Base-by-base conservation (phyloP, 2,113 vertebrate genomes). In the Malaclemys terrapin region DNA sequence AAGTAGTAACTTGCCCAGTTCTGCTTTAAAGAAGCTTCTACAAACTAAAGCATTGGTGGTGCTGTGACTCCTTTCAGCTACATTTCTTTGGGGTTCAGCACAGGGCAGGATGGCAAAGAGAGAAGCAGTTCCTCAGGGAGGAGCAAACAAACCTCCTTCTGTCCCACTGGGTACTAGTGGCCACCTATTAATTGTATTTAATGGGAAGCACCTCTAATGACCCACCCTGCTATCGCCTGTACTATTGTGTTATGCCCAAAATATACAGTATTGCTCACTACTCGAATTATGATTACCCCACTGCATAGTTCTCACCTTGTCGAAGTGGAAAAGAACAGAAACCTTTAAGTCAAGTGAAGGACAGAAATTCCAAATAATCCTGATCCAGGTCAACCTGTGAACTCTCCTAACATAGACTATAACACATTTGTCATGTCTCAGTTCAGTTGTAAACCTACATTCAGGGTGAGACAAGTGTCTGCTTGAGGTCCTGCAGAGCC, bases 1-100 rank as follows among this genome's bases (percentile, higher is more conserved):
- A 88, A 83, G 19, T 56, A 96, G 62, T 82, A 92, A 91, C 76
- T 89, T 75, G 5, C 3, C 52, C 82, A 92, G 59, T 76, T 56
- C 80, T 91, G 81, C 35, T 80, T 53, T n/a, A 38, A 95, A 92
- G 49, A 96, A 4, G 4, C 20, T 86, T 87, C 62, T 35, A 76
- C 27, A 91, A 94, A 25, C 88, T n/a, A 80, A 29, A 38, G 85
- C 10, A 52, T 57, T 9, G 31, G 5, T 7, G 25, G 29, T 81
- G 75, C 4, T 3, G 75, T 1, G 9, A 10, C 72, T 95, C 59
- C 76, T 56, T 91, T 22, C 79, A 90, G 88, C 29, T 45, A 4
- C 6, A 17, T 6, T 47, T 8, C 29, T 69, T 42, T 17, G 3
- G 11, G 92, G 84, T 2, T 52, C 16, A 75, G 19, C 20, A 75